Evolutionary conservation across 1,140 invertebrate genomes (phyloP), one percentile per base, ranked within the genome.

Genomic region (Aphidius ervi): DNA sequence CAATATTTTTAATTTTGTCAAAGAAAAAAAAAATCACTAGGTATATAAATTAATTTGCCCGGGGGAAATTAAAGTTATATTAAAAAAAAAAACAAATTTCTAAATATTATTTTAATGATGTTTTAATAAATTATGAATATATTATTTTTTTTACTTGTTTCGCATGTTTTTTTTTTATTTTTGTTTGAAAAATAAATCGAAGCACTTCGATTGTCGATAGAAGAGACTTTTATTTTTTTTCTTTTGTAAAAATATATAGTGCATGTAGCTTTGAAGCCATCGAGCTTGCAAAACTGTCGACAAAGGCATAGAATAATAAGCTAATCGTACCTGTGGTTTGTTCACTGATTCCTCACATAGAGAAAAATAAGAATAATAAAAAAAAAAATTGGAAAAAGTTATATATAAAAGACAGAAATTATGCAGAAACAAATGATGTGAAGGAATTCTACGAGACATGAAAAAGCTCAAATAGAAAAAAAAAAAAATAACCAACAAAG

Each of bases 231-330:
- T 54, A 37, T 48, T 59, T 50, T 45, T 37, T 53, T 16, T 16
- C 4, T 59, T 42, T 37, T 52, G 7, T 9, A 37, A 37, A 5
- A 40, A 9, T 43, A 43, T 23, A 42, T 10, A 16, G 52, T 37
- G 40, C 5, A 7, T 6, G 42, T 7, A 5, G 52, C 52, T 54
- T 54, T 54, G 52, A 54, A 54, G n/a, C 9, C 39, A 42, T 37
- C 23, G 23, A 31, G 23, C 23, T 31, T 40, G 55, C 41, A 64
- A 61, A 65, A 67, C 59, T 66, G 64, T 67, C 68, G 68, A 71
- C 71, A 73, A 73, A 71, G 68, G 62, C 65, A 61, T 53, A 58
- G 66, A 71, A 73, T 73, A 70, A 73, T 71, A 70, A 69, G 71
- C 71, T 71, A 71, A 71, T 71, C 71, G 71, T 70, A 72, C 65